Base-by-base conservation (phyloP, 2,888 invertebrate genomes). In the Epinotia bilunana region DNA sequence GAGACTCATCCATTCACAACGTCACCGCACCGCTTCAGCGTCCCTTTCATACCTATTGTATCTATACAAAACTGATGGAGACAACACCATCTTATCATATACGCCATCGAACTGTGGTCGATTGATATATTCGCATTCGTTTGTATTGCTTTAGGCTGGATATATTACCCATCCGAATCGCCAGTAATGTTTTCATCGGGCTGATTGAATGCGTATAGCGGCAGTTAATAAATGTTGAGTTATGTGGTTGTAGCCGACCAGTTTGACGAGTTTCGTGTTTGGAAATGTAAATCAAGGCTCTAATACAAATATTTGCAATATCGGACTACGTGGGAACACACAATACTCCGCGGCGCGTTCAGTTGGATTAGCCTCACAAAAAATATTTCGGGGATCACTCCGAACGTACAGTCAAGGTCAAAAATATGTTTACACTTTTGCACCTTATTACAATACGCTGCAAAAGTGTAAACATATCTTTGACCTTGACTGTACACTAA, bases 81-180 rank as follows among this genome's bases (percentile, higher is more conserved):
- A 72, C 60, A 62, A 65, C 72, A 57, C 33, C 43, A 58, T 58
- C 60, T 62, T 67, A 72, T 67, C 70, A 75, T 72, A 55, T 33
- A 75, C 67, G 61, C 61, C 46, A 75, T 72, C 67, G 72, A 74
- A 65, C 53, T 39, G 67, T 57, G 74, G 74, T 55, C 46, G 67
- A 62, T 72, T 72, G 72, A 75, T 75, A 72, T 67, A 65, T 62
- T 18, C 61, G 33, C 72, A 67, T 75, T 75, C 74, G 61, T 75
- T 75, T 75, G 74, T 75, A 75, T 75, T 75, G 75, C 72, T 75
- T 72, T 75, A 75, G 65, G 71, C 72, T 75, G 61, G 62, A 75
- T 75, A 75, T 72, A 72, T 75, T 67, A 67, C 71, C 67, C 61
- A 61, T 28, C 55, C 61, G 67, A 28, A 72, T 72, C 39, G 39